Evolutionary conservation across 1,140 invertebrate genomes (phyloP).

Genomic region (Homarus americanus): DNA sequence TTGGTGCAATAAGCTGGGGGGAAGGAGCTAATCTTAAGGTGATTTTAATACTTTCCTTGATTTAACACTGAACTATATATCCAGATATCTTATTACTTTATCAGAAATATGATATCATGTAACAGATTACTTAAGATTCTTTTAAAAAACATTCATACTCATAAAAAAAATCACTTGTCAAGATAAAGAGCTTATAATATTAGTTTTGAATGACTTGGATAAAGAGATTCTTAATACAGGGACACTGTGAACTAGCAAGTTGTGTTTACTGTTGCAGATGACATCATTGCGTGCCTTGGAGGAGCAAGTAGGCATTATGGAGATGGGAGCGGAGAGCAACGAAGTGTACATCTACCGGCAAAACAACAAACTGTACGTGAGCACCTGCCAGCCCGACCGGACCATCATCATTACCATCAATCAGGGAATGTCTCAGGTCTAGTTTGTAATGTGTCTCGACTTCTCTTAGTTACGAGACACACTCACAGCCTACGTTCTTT

Average conservation of each 20-base stretch:
- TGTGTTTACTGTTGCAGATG: background rate
- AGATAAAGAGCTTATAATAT: background rate
- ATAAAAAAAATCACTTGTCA: background rate
- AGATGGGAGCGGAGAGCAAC: background rate
- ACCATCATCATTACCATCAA: constrained; percentile 28
- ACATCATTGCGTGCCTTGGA: background rate
- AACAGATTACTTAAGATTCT: background rate
- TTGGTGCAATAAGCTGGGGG: no score
- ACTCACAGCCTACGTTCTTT: no score
- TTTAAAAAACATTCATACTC: background rate
- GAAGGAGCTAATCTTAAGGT: no score
- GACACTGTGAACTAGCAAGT: background rate
- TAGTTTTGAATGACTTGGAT: background rate
- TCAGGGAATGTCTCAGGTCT: no score
- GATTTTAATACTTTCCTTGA: no score
- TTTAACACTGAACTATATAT: no score
- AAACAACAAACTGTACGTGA: constrained; percentile 26
- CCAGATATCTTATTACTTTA: no score
- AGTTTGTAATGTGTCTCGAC: no score
- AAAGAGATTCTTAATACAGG: background rate
- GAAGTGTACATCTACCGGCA: constrained; percentile 30
- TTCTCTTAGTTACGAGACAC: no score
- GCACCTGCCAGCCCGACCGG: constrained; percentile 9
- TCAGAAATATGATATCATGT: background rate
- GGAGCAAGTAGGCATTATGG: background rate